Conservation (phyloP, 1,140 invertebrate species). For the Drosophila arawakana region DNA sequence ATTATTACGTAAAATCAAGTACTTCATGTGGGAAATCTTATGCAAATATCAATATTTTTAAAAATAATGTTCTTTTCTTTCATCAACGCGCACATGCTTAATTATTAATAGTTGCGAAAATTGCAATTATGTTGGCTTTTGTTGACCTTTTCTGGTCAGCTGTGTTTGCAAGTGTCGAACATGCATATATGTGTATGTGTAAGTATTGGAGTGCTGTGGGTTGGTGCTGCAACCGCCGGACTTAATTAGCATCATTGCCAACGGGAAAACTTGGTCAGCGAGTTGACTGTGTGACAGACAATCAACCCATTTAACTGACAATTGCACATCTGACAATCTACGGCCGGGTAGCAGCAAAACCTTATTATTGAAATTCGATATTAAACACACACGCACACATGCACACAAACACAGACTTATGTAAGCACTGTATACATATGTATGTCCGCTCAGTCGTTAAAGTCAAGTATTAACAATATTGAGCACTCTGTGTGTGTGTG, state of each 20-base stretch:
- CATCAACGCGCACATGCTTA: conserved; percentile 2
- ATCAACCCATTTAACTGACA: conserved; percentile 56
- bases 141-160: conserved; percentile 39
- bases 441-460: conserved; percentile 3
- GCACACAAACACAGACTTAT: background rate
- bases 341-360: conserved; percentile 43
- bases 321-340: conserved; percentile 72
- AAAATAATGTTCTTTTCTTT: background rate
- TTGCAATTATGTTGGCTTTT: conserved; percentile 71
- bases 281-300: conserved; percentile 48
- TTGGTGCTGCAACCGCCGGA: conserved; percentile 52
- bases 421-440: background rate
- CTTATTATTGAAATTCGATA: conserved; percentile 65
- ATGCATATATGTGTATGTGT: background rate
- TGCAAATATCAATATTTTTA: background rate
- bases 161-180: background rate
- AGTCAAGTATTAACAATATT: conserved; percentile 22
- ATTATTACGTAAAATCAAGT: too few relatives aligned
- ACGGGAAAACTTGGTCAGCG: conserved; percentile 40
- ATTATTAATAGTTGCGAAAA: conserved; percentile 52
- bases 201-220: conserved; percentile 6
- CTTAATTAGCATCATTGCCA: conserved; percentile 75
- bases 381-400: background rate
- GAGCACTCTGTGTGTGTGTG: background rate
- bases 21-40: too few relatives aligned